These are phyloP conservation scores for Drosophila saltans DNA, from an alignment of 1,140 invertebrate genomes.

Conservation along the genomic window DNA sequence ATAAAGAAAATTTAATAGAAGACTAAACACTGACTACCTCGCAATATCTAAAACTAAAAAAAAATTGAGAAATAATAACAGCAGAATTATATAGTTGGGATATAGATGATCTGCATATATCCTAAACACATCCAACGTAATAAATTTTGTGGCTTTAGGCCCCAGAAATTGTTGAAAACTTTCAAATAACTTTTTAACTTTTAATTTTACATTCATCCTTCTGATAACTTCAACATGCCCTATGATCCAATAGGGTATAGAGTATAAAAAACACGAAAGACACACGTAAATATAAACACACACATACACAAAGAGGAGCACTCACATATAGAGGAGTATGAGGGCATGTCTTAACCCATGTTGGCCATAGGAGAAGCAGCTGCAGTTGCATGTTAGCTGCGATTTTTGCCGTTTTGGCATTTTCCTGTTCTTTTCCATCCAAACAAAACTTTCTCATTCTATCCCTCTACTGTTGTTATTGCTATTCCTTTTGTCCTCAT, in stretches of 20 bases:
- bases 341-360: slow-evolving; percentile 1
- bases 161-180: no score
- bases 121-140: no score
- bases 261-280: background rate
- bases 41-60: no score
- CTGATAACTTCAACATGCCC: background rate
- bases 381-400: slow-evolving; percentile 52
- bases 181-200: no score
- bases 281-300: slow-evolving; percentile 2
- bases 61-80: no score
- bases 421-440: slow-evolving; percentile 11
- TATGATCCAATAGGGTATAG: background rate
- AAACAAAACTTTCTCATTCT: slow-evolving; percentile 23
- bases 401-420: slow-evolving; percentile 25
- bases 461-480: background rate
- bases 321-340: slow-evolving; percentile 14
- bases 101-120: no score
- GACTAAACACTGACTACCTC: no score
- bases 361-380: background rate
- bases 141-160: no score
- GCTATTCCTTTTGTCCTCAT: background rate
- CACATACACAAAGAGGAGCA: slow-evolving; percentile 7
- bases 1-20: no score
- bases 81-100: no score
- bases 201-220: no score